These are phyloP conservation scores for Dasyornis broadbenti DNA, from an alignment of 2,113 vertebrate genomes.

Conservation along the genomic window DNA sequence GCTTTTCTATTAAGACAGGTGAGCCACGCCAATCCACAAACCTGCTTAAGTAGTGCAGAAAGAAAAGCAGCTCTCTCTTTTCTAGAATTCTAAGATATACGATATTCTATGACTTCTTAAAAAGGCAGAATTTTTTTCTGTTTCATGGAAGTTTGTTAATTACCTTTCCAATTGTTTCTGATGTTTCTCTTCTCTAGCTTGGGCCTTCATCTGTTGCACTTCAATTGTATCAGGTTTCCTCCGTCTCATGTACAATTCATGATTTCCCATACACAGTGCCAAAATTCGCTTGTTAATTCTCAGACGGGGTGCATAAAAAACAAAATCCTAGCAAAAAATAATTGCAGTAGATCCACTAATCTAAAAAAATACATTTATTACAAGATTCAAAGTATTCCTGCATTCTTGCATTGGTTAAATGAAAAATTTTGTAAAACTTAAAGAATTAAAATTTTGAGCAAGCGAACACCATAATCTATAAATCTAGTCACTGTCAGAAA, in stretches of 20 bases:
- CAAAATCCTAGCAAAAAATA: conserved; percentile 86
- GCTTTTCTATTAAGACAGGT: neutral
- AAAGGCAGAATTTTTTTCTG: neutral
- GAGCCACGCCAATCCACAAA: neutral
- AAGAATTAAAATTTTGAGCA: neutral
- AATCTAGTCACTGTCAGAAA: neutral
- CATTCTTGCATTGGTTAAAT: neutral
- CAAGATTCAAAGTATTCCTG: neutral
- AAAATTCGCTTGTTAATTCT: conserved; percentile 97
- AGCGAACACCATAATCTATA: neutral
- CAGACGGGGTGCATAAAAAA: conserved; percentile 94
- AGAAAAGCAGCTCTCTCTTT: neutral
- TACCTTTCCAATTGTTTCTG: conserved; percentile 98
- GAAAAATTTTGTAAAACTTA: neutral
- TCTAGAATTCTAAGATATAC: neutral
- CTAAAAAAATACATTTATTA: neutral
- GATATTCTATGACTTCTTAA: neutral
- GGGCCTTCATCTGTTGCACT: conserved; percentile 98
- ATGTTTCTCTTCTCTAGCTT: conserved; percentile 96
- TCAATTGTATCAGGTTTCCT: conserved; percentile 98
- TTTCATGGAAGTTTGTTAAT: conserved; percentile 3
- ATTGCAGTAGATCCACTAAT: neutral
- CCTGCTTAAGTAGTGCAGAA: neutral
- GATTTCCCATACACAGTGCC: conserved; percentile 98
- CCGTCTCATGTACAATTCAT: conserved; percentile 96